Conservation (phyloP, 2,113 vertebrate species). For the Syngnathus typhle region DNA sequence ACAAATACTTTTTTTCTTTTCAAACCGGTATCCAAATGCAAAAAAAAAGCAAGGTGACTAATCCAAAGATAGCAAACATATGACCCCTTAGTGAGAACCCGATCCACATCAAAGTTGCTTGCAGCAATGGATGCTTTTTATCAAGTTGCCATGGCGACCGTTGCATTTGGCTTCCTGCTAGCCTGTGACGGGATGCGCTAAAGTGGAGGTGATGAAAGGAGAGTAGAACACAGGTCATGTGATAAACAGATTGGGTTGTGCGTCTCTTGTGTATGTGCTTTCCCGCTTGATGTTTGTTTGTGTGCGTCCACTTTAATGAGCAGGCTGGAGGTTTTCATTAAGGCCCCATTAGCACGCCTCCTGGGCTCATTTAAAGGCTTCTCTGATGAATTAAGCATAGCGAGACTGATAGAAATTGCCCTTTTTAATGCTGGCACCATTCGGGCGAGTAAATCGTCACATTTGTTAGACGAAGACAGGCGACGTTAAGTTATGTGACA, state of each 20-base stretch:
- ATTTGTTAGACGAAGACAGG: background rate
- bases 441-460: background rate
- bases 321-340: constrained; percentile 56
- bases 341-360: constrained; percentile 41
- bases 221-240: constrained; percentile 16
- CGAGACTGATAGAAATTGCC: background rate
- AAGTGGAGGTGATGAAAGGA: constrained; percentile 22
- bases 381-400: background rate
- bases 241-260: constrained; percentile 38
- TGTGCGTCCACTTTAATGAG: constrained; percentile 48
- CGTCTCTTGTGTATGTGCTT: constrained; percentile 6
- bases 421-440: background rate
- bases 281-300: constrained; percentile 15
- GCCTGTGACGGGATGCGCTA: background rate
- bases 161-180: background rate
- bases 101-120: constrained; percentile 1
- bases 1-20: background rate
- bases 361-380: background rate
- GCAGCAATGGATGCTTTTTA: background rate
- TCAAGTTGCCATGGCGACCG: background rate
- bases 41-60: background rate
- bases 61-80: background rate
- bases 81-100: background rate
- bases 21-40: background rate
- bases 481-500: background rate